Evolutionary conservation across 2,888 invertebrate genomes (phyloP).

Genomic region (Ophion ellenae): DNA sequence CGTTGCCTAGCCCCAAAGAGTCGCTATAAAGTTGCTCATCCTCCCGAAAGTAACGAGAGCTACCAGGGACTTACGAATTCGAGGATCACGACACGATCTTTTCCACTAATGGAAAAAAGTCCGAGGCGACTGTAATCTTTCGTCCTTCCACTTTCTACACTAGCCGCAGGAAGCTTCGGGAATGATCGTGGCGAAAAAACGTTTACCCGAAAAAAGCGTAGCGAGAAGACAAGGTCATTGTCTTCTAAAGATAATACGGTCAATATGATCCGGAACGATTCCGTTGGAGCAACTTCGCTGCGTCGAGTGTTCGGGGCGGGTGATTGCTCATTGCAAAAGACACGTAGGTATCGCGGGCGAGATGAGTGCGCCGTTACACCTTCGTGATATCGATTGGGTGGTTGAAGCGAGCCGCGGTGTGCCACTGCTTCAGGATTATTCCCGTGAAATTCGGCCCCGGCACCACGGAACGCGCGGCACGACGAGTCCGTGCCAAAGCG

Average conservation of each 20-base stretch:
- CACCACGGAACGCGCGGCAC: constrained; percentile 54
- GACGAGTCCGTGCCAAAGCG: constrained; percentile 22
- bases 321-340: neutral
- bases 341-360: neutral
- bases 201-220: neutral
- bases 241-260: neutral
- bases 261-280: neutral
- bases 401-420: constrained; percentile 7
- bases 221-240: neutral
- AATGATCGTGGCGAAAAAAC: neutral
- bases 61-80: neutral
- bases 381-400: constrained; percentile 36
- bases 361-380: constrained; percentile 3
- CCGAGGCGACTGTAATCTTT: too few relatives aligned
- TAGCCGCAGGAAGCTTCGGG: neutral
- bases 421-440: constrained; percentile 44
- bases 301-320: neutral
- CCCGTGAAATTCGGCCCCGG: constrained; percentile 26
- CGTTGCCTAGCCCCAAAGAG: neutral
- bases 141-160: neutral
- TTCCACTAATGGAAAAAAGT: neutral
- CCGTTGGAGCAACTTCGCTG: neutral
- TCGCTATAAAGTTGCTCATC: neutral
- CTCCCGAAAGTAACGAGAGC: neutral
- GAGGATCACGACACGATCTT: neutral